Base-by-base conservation (phyloP, 2,888 invertebrate genomes). In the Corbicula japonica region DNA sequence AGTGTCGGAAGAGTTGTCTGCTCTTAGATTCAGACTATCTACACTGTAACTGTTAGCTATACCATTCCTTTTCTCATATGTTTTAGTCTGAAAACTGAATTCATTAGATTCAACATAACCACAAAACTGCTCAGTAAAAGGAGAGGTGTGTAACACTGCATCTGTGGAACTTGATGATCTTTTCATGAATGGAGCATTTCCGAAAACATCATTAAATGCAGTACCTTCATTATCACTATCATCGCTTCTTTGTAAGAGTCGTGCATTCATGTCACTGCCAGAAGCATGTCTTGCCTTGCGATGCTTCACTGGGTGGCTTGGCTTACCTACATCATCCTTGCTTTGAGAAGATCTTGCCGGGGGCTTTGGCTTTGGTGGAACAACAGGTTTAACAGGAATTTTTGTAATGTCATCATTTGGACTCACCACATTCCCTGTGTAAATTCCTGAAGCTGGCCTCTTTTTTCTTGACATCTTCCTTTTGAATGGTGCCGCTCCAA, bases 401-500 rank as follows among this genome's bases (percentile, higher is more conserved):
- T 79, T 80, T n/a, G 63, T 30, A 32, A 61, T 38, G 30, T 72
- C 70, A 21, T 68, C 69, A 58, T 71, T 79, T 21, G 66, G 23
- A 32, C 44, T 80, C 35, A 68, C 63, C n/a, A 62, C 34, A 32
- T 61, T 58, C 41, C 73, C 80, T 41, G 69, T 48, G 62, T 72
- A 72, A 26, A 76, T 60, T 15, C 74, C 75, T 56, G 85, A 77
- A 72, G 71, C 73, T 34, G 87, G 81, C 41, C 86, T 79, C 78
- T 86, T 87, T 56, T 81, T 87, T 48, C 79, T 85, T 12, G 82
- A 75, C 35, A 74, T 61, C 62, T 89, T 89, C 65, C 87, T 87
- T 66, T 87, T 88, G 73, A 93, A 93, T 21, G 93, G 93, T 34
- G 92, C 93, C 66, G 91, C 88, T 70, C 90, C 88, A 83, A 93